Conservation (phyloP, 2,113 vertebrate species). For the Alexandromys fortis region DNA sequence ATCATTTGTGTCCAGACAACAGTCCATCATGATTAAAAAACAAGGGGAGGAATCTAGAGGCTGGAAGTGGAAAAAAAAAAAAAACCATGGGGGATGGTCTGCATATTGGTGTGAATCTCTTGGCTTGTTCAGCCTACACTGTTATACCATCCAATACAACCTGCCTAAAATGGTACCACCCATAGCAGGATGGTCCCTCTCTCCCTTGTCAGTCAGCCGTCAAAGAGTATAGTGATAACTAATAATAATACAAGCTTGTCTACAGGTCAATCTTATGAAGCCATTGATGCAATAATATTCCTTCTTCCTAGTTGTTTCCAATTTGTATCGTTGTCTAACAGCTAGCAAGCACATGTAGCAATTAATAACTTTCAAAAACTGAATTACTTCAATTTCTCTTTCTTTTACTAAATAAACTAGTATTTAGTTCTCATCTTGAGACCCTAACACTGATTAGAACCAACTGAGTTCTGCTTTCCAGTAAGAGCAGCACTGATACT, state of each 20-base stretch:
- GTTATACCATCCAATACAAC: neutral
- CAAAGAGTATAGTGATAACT: neutral
- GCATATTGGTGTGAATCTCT: neutral
- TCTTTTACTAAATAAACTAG: neutral
- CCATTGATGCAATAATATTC: neutral
- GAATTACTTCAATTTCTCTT: neutral
- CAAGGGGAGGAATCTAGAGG: too few relatives aligned
- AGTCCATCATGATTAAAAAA: neutral
- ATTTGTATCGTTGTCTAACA: neutral
- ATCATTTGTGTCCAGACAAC: neutral
- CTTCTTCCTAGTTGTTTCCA: neutral
- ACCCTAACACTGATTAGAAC: neutral
- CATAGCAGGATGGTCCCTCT: accelerated
- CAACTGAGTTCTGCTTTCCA: neutral
- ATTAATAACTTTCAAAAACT: neutral
- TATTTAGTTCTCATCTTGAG: neutral
- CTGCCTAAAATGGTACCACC: neutral
- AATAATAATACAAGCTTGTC: neutral
- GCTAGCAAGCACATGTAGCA: neutral
- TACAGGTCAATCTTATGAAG: neutral
- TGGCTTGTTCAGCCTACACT: neutral
- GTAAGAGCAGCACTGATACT: neutral
- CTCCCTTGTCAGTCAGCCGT: neutral
- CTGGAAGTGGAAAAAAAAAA: neutral
- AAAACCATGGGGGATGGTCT: neutral